These are phyloP conservation scores for Spodoptera frugiperda DNA, from an alignment of 1,140 invertebrate species.

Conservation along the genomic window DNA sequence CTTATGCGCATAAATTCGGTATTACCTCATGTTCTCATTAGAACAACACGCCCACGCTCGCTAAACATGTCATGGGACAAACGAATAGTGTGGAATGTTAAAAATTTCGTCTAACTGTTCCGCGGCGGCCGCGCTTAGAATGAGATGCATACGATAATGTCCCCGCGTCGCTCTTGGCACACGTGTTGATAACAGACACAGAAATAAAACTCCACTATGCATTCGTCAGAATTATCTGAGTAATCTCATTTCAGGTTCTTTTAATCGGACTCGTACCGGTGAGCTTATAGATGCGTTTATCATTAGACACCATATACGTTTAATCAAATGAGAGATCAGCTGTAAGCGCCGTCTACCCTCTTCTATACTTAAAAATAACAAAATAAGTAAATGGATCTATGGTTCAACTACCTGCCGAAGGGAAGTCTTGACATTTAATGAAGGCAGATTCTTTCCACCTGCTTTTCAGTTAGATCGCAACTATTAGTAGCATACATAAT, in stretches of 20 bases:
- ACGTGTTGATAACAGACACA: constrained; percentile 29
- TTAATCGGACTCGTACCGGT: constrained; percentile 41
- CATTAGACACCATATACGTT: constrained; percentile 34
- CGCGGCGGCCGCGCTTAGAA: constrained; percentile 50
- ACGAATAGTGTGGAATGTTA: constrained; percentile 71
- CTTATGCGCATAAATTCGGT: constrained; percentile 7
- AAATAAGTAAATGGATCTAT: constrained; percentile 15
- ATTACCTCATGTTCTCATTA: constrained; percentile 28
- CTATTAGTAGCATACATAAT: not conserved
- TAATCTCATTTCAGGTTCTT: constrained; percentile 47
- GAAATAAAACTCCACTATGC: constrained; percentile 38
- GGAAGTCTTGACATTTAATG: constrained; percentile 10
- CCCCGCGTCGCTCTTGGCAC: constrained; percentile 31
- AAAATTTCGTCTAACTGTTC: constrained; percentile 74
- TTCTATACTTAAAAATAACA: not conserved
- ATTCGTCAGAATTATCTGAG: constrained; percentile 35
- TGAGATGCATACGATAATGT: constrained; percentile 59
- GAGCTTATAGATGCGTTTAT: constrained; percentile 17
- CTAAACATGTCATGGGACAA: constrained; percentile 46
- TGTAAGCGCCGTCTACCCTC: not conserved
- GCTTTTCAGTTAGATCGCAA: constrained; percentile 8
- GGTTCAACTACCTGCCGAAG: constrained; percentile 1
- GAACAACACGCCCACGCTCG: constrained; percentile 51
- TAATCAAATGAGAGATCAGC: constrained; percentile 38
- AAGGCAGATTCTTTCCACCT: constrained; percentile 18